A percentile compares a stretch with the other conserved stretches of the same genome.
Conservation (phyloP, 2,797 vertebrate genomes). For the Pyrrhura leucotis region DNA sequence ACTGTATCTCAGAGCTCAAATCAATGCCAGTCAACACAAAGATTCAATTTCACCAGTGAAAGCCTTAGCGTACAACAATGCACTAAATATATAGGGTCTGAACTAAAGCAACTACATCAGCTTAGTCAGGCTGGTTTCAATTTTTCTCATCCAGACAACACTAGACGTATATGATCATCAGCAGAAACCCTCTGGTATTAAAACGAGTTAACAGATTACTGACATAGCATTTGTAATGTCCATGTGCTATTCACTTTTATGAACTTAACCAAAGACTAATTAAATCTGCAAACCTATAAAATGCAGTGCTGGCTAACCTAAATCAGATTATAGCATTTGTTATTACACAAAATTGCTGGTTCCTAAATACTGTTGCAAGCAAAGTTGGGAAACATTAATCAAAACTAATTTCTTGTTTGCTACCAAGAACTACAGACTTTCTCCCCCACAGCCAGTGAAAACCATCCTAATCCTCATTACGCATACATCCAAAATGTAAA, state of each 20-base stretch:
- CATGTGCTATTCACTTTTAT: neutral
- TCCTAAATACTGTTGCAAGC: neutral
- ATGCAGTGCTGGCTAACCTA: neutral
- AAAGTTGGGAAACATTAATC: neutral
- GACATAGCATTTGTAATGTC: neutral
- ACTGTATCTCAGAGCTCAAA: neutral
- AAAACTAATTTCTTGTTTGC: neutral
- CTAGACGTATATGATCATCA: neutral
- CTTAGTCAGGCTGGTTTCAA: neutral
- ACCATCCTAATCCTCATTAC: neutral
- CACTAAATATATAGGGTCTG: neutral
- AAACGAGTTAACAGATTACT: neutral
- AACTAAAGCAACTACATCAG: neutral
- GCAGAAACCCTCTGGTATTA: neutral
- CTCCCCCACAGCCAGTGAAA: neutral
- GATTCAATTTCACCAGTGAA: neutral
- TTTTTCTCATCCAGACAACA: neutral
- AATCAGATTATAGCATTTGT: neutral
- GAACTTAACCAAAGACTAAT: neutral
- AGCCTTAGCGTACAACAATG: neutral
- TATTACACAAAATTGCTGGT: neutral
- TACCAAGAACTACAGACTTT: neutral
- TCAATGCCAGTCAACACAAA: neutral
- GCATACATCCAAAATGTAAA: neutral
- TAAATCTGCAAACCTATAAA: neutral